Evolutionary conservation across 1,140 invertebrate species (phyloP).

Genomic region (Apolygus lucorum): DNA sequence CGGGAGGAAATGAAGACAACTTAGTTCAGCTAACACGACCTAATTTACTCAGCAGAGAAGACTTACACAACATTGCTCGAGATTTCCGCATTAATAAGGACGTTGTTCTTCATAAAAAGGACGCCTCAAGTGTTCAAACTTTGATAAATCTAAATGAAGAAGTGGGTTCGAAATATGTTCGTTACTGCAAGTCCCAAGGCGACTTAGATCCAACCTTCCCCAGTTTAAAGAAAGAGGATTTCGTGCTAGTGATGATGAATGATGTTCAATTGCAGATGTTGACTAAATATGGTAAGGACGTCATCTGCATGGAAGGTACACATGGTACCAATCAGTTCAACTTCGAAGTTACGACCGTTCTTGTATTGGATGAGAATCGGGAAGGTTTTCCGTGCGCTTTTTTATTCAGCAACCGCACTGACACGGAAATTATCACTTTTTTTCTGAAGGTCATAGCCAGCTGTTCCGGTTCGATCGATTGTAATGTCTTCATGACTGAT

Average conservation of each 20-base stretch:
- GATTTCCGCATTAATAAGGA: not conserved
- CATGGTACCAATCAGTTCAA: constrained; percentile 6
- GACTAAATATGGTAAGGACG: constrained; percentile 8
- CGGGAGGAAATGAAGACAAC: not conserved
- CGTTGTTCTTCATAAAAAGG: not conserved
- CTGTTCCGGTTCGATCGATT: not conserved
- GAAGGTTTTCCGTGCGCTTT: not conserved
- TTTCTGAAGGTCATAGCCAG: not conserved
- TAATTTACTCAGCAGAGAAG: not conserved
- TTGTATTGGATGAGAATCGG: not conserved
- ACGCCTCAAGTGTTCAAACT: constrained; percentile 16
- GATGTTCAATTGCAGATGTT: not conserved
- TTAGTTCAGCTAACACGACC: not conserved
- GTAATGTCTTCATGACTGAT: constrained; percentile 1
- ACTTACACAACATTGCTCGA: not conserved
- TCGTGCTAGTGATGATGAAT: constrained; percentile 24
- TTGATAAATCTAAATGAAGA: not conserved
- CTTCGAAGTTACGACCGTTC: constrained; percentile 21
- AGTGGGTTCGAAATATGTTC: constrained; percentile 3
- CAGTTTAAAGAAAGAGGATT: not conserved
- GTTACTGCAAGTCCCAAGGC: constrained; percentile 3
- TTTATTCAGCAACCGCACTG: not conserved
- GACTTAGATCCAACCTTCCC: not conserved
- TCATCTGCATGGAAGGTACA: constrained; percentile 23
- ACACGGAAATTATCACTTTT: constrained; percentile 13